A percentile compares a stretch with the other conserved stretches of the same genome.
phyloP scores from a whole-genome alignment of 2,113 vertebrate genomes.

The Oryzias curvinotus region DNA sequence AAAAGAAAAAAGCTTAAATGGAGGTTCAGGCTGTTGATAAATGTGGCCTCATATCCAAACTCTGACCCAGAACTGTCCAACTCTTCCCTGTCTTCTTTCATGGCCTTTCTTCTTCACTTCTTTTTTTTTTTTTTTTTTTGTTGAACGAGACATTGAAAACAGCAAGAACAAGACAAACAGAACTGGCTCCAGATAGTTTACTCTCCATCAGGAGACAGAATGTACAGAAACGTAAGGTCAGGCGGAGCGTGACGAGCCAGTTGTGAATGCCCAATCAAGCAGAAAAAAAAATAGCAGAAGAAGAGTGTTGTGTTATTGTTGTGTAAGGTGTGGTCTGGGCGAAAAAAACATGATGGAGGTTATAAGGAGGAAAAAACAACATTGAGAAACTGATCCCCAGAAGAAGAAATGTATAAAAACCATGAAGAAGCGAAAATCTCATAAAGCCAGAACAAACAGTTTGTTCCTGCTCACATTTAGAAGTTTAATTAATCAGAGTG shows the following conservation, averaged over 20 bases:
- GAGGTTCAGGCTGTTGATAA: no score
- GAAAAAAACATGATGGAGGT: no score
- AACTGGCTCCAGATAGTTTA: slow-evolving; percentile 26
- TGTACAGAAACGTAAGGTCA: slow-evolving; percentile 18
- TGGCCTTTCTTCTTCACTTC: neutral
- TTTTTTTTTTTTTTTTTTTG: neutral
- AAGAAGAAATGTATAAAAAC: neutral
- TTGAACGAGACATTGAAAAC: neutral
- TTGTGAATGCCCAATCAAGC: slow-evolving; percentile 2
- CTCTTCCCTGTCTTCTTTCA: neutral
- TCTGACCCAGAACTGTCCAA: no score
- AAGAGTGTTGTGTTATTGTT: no score
- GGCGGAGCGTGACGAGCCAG: neutral
- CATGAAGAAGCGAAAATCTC: slow-evolving; percentile 1
- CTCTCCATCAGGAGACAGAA: slow-evolving; percentile 15
- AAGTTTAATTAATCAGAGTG: slow-evolving; percentile 51
- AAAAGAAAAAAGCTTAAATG: no score
- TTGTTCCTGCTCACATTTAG: slow-evolving; percentile 39
- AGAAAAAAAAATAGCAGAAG: neutral
- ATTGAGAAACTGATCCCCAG: no score
- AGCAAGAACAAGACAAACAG: slow-evolving; percentile 5
- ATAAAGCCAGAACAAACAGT: slow-evolving; percentile 23
- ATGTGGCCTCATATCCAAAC: no score
- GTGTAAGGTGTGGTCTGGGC: no score
- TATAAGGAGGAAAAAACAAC: no score